These are phyloP conservation scores for Rhagonycha lutea DNA, from an alignment of 2,888 invertebrate species.

Conservation along the genomic window DNA sequence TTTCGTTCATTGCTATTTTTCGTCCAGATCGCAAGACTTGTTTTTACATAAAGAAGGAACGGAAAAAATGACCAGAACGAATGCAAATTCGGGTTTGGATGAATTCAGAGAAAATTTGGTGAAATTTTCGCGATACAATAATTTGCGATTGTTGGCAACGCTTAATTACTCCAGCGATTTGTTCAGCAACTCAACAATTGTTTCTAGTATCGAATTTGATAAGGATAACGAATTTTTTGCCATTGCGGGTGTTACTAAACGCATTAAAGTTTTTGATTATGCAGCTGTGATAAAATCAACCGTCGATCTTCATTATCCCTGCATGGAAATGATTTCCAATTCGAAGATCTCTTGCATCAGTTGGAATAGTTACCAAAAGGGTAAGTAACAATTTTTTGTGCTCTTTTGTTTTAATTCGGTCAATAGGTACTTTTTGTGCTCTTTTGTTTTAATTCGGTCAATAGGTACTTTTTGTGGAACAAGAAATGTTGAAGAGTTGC, in stretches of 20 bases:
- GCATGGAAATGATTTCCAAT: constrained; percentile 86
- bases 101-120: constrained; percentile 83
- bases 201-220: constrained; percentile 93
- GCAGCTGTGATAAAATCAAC: constrained; percentile 81
- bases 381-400: constrained; percentile 11
- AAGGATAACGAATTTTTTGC: constrained; percentile 95
- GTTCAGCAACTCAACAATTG: constrained; percentile 83
- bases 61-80: constrained; percentile 44
- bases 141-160: constrained; percentile 80
- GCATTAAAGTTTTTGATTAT: constrained; percentile 93
- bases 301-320: constrained; percentile 91
- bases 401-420: neutral
- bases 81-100: constrained; percentile 62
- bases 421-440: neutral
- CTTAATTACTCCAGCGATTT: constrained; percentile 89
- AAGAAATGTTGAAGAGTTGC: no score
- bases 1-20: constrained; percentile 85
- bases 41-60: constrained; percentile 60
- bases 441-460: neutral
- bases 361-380: constrained; percentile 91
- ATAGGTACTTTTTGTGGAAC: neutral
- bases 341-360: constrained; percentile 94
- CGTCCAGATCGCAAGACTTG: constrained; percentile 73
- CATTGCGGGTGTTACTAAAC: constrained; percentile 92
- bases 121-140: constrained; percentile 81